Percentiles rank a stretch among this genome's conserved stretches.
phyloP scores from a whole-genome alignment of 2,797 vertebrate genomes.

The Falco biarmicus region DNA sequence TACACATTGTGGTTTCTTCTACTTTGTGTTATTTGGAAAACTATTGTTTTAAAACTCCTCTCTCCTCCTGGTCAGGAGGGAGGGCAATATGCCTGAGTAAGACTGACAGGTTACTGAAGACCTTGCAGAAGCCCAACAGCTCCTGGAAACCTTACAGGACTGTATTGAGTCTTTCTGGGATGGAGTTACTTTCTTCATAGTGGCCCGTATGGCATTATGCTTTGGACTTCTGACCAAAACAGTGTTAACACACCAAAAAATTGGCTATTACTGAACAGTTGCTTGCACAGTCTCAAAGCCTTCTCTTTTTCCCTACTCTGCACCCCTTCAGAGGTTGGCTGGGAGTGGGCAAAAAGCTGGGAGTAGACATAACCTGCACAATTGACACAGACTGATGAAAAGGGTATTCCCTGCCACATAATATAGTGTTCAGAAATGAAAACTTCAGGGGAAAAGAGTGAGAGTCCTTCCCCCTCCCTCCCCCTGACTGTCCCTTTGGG shows the following conservation, averaged over 20 bases:
- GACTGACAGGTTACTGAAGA: background rate
- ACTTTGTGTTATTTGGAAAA: background rate
- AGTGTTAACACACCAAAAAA: background rate
- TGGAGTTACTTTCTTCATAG: background rate
- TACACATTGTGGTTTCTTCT: background rate
- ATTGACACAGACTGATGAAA: background rate
- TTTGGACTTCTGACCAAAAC: background rate
- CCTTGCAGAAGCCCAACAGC: background rate
- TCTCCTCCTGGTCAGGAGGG: background rate
- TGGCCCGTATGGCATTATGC: rapidly evolving
- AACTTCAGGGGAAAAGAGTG: background rate
- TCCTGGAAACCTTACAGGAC: background rate
- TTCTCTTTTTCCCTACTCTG: background rate
- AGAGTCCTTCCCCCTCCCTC: too few relatives aligned
- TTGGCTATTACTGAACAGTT: background rate
- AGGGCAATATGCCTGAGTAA: background rate
- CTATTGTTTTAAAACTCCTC: background rate
- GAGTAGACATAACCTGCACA: background rate
- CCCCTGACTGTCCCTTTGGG: background rate
- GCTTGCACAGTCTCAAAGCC: background rate
- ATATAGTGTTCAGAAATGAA: background rate
- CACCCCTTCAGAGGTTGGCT: background rate
- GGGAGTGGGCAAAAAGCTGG: background rate
- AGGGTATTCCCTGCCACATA: background rate
- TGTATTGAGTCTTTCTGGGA: background rate